These are phyloP conservation scores for Aegotheles bennettii DNA, from an alignment of 2,113 vertebrate genomes.

Conservation along the genomic window DNA sequence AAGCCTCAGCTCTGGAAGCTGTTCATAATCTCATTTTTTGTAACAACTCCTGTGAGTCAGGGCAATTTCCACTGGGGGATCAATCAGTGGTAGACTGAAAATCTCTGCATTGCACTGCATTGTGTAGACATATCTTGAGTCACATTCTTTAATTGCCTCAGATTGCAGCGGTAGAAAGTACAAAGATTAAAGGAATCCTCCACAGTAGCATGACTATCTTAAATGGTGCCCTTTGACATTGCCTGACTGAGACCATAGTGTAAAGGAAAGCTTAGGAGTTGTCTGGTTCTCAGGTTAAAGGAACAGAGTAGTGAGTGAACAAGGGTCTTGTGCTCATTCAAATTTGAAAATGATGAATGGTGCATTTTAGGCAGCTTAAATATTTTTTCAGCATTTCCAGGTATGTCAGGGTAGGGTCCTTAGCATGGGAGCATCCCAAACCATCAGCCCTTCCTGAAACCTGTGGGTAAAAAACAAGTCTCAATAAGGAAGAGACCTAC, in stretches of 20 bases:
- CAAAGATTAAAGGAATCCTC: not conserved
- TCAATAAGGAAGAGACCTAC: not conserved
- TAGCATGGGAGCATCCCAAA: not conserved
- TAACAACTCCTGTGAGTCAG: not conserved
- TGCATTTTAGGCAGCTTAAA: not conserved
- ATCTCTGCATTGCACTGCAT: not conserved
- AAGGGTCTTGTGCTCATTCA: not conserved
- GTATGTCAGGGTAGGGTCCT: not conserved
- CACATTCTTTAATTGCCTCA: not conserved
- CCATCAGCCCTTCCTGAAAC: not conserved
- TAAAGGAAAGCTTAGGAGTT: not conserved
- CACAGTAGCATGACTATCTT: not conserved
- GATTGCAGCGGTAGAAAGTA: not conserved
- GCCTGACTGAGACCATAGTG: not conserved
- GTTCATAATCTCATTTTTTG: not conserved
- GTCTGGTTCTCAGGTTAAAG: not conserved
- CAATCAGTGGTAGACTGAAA: not conserved
- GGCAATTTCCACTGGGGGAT: not conserved
- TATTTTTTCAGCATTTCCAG: not conserved
- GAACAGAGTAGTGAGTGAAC: not conserved
- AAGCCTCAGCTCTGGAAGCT: not conserved
- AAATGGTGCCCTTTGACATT: not conserved
- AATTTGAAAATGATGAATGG: not conserved
- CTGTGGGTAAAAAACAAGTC: not conserved
- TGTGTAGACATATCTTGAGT: not conserved